Conservation (phyloP, 2,888 invertebrate genomes). For the Caenorhabditis sp. region DNA sequence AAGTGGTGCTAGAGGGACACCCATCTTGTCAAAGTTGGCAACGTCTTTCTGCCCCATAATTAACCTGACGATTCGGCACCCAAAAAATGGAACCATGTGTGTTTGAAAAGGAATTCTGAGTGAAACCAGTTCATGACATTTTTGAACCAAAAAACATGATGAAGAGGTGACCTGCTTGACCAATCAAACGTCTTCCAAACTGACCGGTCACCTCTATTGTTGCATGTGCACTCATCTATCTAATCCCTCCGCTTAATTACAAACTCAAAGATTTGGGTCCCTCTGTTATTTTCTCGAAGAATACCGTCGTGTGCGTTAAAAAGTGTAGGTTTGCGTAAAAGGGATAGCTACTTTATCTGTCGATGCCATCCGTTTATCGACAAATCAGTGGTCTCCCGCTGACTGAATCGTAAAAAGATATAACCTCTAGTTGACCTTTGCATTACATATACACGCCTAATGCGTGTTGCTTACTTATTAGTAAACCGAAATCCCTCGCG, state of each 20-base stretch:
- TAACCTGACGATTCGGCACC: not conserved
- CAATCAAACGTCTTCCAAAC: conserved; percentile 19
- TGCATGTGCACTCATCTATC: conserved; percentile 48
- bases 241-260: conserved; percentile 61
- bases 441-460: conserved; percentile 25
- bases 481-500: conserved; percentile 30
- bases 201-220: conserved; percentile 36
- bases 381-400: conserved; percentile 31
- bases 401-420: conserved; percentile 57
- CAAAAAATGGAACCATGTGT: too few species aligned
- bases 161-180: too few species aligned
- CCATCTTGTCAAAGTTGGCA: too few species aligned
- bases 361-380: conserved; percentile 61
- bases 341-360: conserved; percentile 62
- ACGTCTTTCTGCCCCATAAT: conserved; percentile 1
- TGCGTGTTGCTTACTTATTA: conserved; percentile 56
- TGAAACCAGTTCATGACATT: too few species aligned
- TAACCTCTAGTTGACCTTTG: conserved; percentile 56
- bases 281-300: conserved; percentile 37
- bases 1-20: not conserved
- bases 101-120: too few species aligned
- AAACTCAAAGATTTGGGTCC: conserved; percentile 32
- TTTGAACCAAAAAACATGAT: too few species aligned
- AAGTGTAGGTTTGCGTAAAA: conserved; percentile 43
- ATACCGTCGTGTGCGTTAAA: conserved; percentile 13